These are phyloP conservation scores for Siniperca obscura DNA, from an alignment of 2,797 vertebrate genomes.

Conservation along the genomic window DNA sequence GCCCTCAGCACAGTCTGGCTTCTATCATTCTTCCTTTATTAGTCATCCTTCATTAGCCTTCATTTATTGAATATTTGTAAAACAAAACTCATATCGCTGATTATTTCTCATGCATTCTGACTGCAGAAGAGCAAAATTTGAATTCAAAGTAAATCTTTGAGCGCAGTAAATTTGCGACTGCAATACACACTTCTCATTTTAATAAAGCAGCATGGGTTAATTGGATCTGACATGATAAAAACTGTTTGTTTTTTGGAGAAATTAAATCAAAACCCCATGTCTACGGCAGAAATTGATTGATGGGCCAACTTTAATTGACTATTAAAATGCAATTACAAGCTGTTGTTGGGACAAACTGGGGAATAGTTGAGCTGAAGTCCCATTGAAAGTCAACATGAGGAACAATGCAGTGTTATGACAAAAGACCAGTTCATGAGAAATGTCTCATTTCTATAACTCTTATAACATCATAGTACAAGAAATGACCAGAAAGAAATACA, in stretches of 20 bases:
- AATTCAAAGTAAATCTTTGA: conserved; percentile 5
- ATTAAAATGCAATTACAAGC: conserved; percentile 89
- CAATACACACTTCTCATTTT: conserved; percentile 36
- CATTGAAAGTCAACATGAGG: conserved; percentile 72
- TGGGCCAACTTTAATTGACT: conserved; percentile 86
- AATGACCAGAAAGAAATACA: background rate
- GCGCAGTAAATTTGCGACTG: conserved; percentile 23
- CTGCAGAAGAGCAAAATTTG: background rate
- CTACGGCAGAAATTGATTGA: conserved; percentile 83
- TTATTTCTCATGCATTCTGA: conserved; percentile 31
- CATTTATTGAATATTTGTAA: conserved; percentile 33
- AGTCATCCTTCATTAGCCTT: conserved; percentile 52
- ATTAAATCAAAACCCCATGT: conserved; percentile 82
- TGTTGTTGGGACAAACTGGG: conserved; percentile 75
- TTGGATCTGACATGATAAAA: conserved; percentile 81
- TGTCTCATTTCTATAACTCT: background rate
- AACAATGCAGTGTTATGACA: conserved; percentile 22
- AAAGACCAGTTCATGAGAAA: conserved; percentile 5
- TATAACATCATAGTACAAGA: background rate
- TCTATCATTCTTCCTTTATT: conserved; percentile 42
- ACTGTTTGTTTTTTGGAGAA: conserved; percentile 76
- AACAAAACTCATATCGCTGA: conserved; percentile 41
- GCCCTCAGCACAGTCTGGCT: conserved; percentile 52
- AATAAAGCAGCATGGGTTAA: conserved; percentile 81
- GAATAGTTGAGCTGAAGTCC: conserved; percentile 56